These are phyloP conservation scores for Oscheius sp. DNA, from an alignment of 2,888 invertebrate species.

Conservation along the genomic window DNA sequence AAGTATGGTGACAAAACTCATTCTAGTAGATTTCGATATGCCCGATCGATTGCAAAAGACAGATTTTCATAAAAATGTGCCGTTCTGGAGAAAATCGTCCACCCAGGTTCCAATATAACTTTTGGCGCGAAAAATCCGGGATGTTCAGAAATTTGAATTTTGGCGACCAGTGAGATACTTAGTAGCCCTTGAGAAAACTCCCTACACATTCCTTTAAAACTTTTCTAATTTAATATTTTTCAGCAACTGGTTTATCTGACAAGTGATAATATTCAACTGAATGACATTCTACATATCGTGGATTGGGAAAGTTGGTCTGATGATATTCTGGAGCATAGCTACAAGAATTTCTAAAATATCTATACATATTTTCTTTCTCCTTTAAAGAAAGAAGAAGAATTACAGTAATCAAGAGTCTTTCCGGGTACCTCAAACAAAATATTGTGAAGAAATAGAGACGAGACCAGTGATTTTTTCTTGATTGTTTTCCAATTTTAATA, in stretches of 20 bases:
- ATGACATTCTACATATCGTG: constrained; percentile 63
- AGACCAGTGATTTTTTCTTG: background rate
- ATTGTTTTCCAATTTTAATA: background rate
- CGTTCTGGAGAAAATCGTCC: no score
- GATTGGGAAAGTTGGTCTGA: constrained; percentile 35
- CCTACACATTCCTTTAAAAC: background rate
- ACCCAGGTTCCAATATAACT: no score
- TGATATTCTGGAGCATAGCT: constrained; percentile 37
- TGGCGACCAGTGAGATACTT: no score
- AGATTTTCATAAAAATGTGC: no score
- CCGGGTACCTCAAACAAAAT: constrained; percentile 18
- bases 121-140: no score
- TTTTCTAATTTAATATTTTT: constrained; percentile 23
- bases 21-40: no score
- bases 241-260: constrained; percentile 67
- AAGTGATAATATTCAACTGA: constrained; percentile 65
- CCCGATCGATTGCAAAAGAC: no score
- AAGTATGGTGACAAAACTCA: no score
- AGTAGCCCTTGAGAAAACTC: no score
- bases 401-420: constrained; percentile 7
- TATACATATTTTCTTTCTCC: background rate
- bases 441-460: constrained; percentile 7
- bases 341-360: constrained; percentile 30
- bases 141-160: no score
- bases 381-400: no score